Evolutionary conservation across 2,888 invertebrate species (phyloP), one percentile per base, ranked within the genome.

Genomic region (Brachypterus glaber): DNA sequence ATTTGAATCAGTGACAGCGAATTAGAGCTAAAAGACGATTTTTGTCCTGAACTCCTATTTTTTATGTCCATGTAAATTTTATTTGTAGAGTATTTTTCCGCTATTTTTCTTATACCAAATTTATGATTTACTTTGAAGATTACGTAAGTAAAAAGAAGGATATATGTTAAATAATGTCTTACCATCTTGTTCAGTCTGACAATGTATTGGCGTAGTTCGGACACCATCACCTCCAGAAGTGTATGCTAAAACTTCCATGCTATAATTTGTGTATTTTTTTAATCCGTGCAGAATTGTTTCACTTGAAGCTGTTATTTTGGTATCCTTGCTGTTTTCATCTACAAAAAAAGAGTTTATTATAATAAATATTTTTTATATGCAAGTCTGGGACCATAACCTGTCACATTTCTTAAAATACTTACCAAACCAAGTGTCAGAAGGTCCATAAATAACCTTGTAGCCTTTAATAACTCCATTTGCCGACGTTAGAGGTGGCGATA

Each of bases 151-250:
- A n/a, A n/a, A n/a, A n/a, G n/a, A n/a, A n/a, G n/a, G n/a, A n/a
- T n/a, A n/a, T n/a, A n/a, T n/a, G 17, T 9, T 17, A 16, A 29
- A 12, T 31, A 1, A 27, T 11, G 26, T 49, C 62, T 66, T 66
- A 91, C 92, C 88, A 66, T 95, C 95, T 69, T 95, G 92, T 71
- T 91, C 89, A 33, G 95, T 95, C 69, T 86, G 86, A 63, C 93
- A 91, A 64, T 89, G 89, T 51, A 93, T 88, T 4, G 88, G 83
- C 12, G 76, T 73, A 50, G 86, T 83, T 50, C 89, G 79, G 30
- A 91, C 91, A 44, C 95, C 93, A 63, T 95, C 93, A 8, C 96
- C 96, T 47, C 91, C 93, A 39, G 91, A 84, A 4, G 95, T 95
- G 55, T 84, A 93, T 14, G 95, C 92, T 52, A 93, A 69, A 18